Conservation (phyloP, 2,113 vertebrate genomes). For the Oceanodroma tethys region DNA sequence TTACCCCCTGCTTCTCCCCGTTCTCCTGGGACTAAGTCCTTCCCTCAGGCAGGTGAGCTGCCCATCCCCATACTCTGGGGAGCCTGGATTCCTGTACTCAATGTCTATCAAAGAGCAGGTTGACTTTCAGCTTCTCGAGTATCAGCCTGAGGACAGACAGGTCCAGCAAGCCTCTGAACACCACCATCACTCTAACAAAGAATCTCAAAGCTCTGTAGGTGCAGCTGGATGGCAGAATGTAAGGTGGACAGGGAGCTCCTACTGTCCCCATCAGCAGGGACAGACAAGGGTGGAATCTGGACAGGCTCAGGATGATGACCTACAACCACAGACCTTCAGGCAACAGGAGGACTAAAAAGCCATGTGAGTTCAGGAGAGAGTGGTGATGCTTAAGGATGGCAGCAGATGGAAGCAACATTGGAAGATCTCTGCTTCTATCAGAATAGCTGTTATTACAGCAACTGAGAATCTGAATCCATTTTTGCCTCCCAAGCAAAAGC, state of each 20-base stretch:
- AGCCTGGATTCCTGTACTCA: not conserved
- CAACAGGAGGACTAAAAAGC: not conserved
- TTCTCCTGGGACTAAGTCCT: not conserved
- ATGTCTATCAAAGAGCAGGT: not conserved
- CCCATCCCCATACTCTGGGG: not conserved
- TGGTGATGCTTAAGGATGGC: not conserved
- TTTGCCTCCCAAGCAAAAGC: not conserved
- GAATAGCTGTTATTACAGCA: not conserved
- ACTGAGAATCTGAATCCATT: not conserved
- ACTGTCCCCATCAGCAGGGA: not conserved
- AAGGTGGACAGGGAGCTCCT: not conserved
- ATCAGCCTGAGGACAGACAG: not conserved
- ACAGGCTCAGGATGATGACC: not conserved
- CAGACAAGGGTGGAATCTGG: not conserved
- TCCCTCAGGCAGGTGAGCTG: not conserved
- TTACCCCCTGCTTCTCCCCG: not conserved
- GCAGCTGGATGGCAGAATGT: not conserved
- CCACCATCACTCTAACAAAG: not conserved
- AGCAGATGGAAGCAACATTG: not conserved
- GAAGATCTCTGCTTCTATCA: not conserved
- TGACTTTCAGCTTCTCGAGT: not conserved
- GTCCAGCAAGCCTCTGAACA: not conserved
- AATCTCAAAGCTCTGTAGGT: not conserved
- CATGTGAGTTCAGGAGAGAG: not conserved
- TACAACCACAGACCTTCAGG: not conserved